phyloP scores from a whole-genome alignment of 2,113 vertebrate genomes.

The Syngnathus typhle region DNA sequence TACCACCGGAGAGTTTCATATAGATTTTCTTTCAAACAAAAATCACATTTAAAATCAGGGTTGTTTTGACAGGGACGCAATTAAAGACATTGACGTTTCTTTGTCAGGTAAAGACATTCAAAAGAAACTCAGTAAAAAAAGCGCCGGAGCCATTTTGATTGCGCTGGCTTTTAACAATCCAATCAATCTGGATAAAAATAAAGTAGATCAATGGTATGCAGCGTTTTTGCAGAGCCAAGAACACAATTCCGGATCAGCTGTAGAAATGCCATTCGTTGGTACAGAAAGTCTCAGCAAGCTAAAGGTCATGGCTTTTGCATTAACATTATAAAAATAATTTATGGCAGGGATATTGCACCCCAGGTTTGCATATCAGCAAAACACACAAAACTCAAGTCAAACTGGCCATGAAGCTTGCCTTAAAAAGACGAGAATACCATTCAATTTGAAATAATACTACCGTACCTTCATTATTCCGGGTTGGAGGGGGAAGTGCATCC shows the following conservation, averaged over 20 bases:
- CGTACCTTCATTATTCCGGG: background rate
- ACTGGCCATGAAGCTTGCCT: conserved; percentile 1
- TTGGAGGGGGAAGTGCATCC: background rate
- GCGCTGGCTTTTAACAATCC: conserved; percentile 28
- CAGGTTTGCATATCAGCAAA: conserved; percentile 16
- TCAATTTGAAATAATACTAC: background rate
- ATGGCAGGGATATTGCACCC: conserved; percentile 3
- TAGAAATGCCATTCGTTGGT: conserved; percentile 49
- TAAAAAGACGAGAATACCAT: background rate
- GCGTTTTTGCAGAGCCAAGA: conserved; percentile 23
- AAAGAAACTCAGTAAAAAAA: background rate
- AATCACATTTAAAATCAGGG: background rate
- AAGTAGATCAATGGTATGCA: conserved; percentile 20
- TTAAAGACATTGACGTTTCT: background rate
- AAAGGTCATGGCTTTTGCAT: conserved; percentile 55
- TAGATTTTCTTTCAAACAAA: background rate
- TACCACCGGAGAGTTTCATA: background rate
- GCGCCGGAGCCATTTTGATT: conserved; percentile 9
- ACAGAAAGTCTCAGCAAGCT: conserved; percentile 30
- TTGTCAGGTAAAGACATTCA: background rate
- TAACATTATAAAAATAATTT: conserved; percentile 38
- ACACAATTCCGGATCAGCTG: conserved; percentile 4
- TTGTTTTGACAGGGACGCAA: background rate
- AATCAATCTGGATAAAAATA: conserved; percentile 28
- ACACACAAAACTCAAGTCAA: conserved; percentile 1